A percentile compares a stretch with the other conserved stretches of the same genome.
Conservation (phyloP, 2,888 invertebrate species). For the Pristionchus fissidentatus region DNA sequence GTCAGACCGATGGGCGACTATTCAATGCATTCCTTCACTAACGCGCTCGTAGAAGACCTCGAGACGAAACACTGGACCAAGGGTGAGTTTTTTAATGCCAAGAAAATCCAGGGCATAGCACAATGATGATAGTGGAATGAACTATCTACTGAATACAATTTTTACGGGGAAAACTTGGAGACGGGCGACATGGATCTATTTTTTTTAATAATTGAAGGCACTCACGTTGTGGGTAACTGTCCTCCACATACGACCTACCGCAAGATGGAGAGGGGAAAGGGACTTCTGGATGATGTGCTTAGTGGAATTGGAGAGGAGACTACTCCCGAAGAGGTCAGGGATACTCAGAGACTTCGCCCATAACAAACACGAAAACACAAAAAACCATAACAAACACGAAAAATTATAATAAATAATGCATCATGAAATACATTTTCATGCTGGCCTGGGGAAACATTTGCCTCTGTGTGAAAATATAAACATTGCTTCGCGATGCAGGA, state of each 20-base stretch:
- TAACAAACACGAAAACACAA: too few species aligned
- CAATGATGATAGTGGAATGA: neutral
- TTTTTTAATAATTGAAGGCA: neutral
- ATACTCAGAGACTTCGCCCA: too few species aligned
- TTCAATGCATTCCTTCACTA: slow-evolving; percentile 37
- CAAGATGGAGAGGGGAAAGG: slow-evolving; percentile 12
- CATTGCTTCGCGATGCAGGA: too few species aligned
- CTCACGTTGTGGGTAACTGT: slow-evolving; percentile 36
- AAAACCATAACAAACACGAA: too few species aligned
- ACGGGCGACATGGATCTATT: too few species aligned
- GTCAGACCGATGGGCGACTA: slow-evolving; percentile 1
- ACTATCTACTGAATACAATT: neutral
- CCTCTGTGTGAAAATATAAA: too few species aligned
- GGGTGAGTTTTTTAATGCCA: neutral
- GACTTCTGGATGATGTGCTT: neutral
- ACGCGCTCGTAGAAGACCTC: slow-evolving; percentile 8
- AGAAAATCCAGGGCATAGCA: too few species aligned
- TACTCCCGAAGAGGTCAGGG: neutral
- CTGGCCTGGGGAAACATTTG: too few species aligned
- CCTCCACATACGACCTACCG: slow-evolving; percentile 24
- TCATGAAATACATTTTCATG: too few species aligned
- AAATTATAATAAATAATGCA: too few species aligned
- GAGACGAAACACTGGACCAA: neutral
- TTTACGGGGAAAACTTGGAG: neutral
- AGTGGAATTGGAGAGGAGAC: neutral